These are phyloP conservation scores for Dascillus cervinus DNA, from an alignment of 2,888 invertebrate genomes.

Conservation along the genomic window DNA sequence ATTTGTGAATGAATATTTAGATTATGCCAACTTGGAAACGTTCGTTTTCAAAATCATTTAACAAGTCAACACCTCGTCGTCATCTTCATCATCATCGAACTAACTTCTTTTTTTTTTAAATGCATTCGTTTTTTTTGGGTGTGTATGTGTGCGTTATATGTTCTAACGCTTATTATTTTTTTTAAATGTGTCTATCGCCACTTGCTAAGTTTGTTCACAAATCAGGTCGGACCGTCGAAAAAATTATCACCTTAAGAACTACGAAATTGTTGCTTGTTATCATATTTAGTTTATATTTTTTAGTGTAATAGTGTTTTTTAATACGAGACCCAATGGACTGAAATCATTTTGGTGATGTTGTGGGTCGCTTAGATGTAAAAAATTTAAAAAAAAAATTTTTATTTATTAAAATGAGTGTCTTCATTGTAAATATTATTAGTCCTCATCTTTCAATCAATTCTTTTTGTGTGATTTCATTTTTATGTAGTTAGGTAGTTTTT, in stretches of 20 bases:
- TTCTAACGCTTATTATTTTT: too few relatives aligned
- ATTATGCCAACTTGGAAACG: slow-evolving; percentile 28
- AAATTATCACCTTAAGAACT: slow-evolving; percentile 4
- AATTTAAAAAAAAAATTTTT: slow-evolving; percentile 1
- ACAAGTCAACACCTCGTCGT: slow-evolving; percentile 8
- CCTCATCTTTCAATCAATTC: background rate
- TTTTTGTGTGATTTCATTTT: too few relatives aligned
- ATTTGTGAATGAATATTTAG: slow-evolving; percentile 23
- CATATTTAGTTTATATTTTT: slow-evolving; percentile 12
- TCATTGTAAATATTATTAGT: too few relatives aligned
- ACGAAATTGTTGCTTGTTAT: slow-evolving; percentile 13
- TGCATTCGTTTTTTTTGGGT: too few relatives aligned
- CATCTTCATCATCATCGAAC: slow-evolving; percentile 9
- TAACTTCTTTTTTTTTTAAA: too few relatives aligned
- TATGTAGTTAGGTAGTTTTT: too few relatives aligned
- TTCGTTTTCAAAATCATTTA: slow-evolving; percentile 10
- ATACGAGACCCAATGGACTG: slow-evolving; percentile 16
- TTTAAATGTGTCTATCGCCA: too few relatives aligned
- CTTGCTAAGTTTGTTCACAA: slow-evolving; percentile 15
- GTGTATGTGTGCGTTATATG: too few relatives aligned
- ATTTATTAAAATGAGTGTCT: background rate
- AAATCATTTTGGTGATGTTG: slow-evolving; percentile 18
- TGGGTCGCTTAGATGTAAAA: slow-evolving; percentile 15
- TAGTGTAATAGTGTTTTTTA: slow-evolving; percentile 10
- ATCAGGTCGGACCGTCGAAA: slow-evolving; percentile 11